Base-by-base conservation (phyloP, 2,888 invertebrate genomes). In the Mactromeris polynyma region DNA sequence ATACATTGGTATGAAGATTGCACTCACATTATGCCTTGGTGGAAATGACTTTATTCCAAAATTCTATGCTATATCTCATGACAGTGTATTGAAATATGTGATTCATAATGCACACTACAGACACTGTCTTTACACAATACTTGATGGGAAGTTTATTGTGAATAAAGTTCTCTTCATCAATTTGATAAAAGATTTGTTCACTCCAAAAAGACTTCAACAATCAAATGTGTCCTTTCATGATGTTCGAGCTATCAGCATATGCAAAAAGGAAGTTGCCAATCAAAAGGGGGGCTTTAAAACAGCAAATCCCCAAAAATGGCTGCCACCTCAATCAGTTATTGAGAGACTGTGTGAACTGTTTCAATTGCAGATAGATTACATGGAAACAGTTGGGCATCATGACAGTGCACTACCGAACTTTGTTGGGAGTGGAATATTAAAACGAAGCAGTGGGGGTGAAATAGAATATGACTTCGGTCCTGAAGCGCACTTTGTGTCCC, bases 11-110 rank as follows among this genome's bases (percentile, higher is more conserved):
- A 26, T 64, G n/a, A 64, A 64, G 19, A 40, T 64, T 26, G 64
- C 64, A 9, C 26, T 64, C 31, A 26, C 64, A n/a, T 26, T 64
- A 4, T 31, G 83, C 31, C 2, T 86, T 54, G 86, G 86, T 54
- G 86, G 86, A 51, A 86, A 86, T 73, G 86, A 86, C 36, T 86
- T 81, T 81, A 6, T 81, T 21, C 81, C 86, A n/a, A 86, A 86
- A 38, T 77, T 81, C 19, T 31, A 86, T 51, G n/a, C 36, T 6
- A n/a, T 33, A n/a, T 77, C 81, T 19, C 86, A 83, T 31, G 69
- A 9, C 0, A 73, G 64, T 21, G 17, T 82, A 19, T 82, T 58
- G n/a, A 58, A 82, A 38, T 21, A 7, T 38, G 58, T 64, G 4
- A 31, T 82, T 6, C 64, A 38, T 3, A 82, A 64, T 38, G 4